Evolutionary conservation across 1,140 invertebrate species (phyloP).

Genomic region (Drosophila subpulchrella): DNA sequence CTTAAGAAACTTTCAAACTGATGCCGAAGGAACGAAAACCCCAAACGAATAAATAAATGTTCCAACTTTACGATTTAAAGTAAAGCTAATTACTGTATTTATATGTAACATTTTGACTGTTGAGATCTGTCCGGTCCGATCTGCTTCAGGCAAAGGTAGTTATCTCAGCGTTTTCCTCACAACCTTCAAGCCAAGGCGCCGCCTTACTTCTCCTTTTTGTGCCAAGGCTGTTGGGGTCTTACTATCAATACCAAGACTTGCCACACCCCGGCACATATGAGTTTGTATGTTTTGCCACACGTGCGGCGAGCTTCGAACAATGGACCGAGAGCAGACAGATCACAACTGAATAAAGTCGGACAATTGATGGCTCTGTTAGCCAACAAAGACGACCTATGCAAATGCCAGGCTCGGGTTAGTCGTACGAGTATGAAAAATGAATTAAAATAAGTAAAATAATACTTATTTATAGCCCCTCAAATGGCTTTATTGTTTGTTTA

Average conservation of each 20-base stretch:
- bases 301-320: conserved; percentile 47
- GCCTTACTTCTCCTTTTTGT: conserved; percentile 37
- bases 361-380: conserved; percentile 64
- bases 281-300: conserved; percentile 18
- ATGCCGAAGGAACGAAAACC: not conserved
- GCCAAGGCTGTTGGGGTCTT: conserved; percentile 58
- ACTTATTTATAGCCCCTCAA: conserved; percentile 71
- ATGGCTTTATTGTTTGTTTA: conserved; percentile 73
- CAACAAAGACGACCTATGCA: conserved; percentile 57
- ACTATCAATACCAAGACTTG: conserved; percentile 33
- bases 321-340: conserved; percentile 32
- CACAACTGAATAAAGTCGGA: conserved; percentile 36
- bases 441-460: conserved; percentile 64
- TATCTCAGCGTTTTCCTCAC: conserved; percentile 36
- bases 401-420: conserved; percentile 43
- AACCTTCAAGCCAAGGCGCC: conserved; percentile 56
- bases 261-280: conserved; percentile 56
- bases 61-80: conserved; percentile 24
- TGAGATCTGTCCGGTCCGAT: conserved; percentile 29
- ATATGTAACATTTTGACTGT: conserved; percentile 37
- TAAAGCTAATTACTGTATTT: conserved; percentile 59
- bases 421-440: conserved; percentile 40
- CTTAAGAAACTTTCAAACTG: conserved; percentile 29
- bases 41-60: conserved; percentile 2
- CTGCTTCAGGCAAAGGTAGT: conserved; percentile 43